Percentiles rank a stretch among this genome's conserved stretches.
Conservation (phyloP, 2,113 vertebrate species). For the Sarotherodon lohbergeri region DNA sequence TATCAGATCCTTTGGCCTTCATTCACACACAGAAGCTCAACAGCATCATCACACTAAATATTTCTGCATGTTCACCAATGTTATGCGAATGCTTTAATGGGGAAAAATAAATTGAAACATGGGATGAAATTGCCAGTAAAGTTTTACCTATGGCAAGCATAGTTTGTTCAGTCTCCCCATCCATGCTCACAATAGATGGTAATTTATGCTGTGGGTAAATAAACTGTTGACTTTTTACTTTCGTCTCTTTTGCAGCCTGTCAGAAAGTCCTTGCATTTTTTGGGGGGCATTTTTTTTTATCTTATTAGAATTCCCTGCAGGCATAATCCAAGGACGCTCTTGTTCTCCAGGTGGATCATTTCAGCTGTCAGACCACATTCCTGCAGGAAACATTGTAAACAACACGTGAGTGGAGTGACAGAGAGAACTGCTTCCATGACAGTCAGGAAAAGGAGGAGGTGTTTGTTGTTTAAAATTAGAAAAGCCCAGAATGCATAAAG, state of each 20-base stretch:
- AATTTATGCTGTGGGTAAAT: constrained; percentile 6
- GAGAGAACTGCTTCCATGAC: not conserved
- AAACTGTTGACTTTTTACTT: not conserved
- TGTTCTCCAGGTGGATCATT: constrained; percentile 26
- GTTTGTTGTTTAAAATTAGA: not conserved
- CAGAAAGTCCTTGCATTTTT: constrained; percentile 20
- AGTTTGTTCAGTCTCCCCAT: not conserved
- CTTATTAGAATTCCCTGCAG: constrained; percentile 54
- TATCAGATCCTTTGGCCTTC: not conserved
- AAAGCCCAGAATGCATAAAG: not conserved
- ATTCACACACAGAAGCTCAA: not conserved
- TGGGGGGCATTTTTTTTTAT: not conserved
- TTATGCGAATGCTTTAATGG: not conserved
- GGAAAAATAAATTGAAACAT: not conserved
- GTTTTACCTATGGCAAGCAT: not conserved
- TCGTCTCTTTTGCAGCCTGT: not conserved
- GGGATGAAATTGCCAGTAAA: not conserved
- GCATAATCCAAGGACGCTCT: constrained; percentile 28
- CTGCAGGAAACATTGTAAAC: constrained; percentile 14
- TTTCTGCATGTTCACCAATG: not conserved
- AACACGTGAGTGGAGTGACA: not conserved
- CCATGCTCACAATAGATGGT: not conserved
- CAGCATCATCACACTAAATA: not conserved
- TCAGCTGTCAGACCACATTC: constrained; percentile 38
- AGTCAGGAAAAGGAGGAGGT: not conserved